Conservation (phyloP, 2,888 invertebrate species). For the Cryptus viduatorius region DNA sequence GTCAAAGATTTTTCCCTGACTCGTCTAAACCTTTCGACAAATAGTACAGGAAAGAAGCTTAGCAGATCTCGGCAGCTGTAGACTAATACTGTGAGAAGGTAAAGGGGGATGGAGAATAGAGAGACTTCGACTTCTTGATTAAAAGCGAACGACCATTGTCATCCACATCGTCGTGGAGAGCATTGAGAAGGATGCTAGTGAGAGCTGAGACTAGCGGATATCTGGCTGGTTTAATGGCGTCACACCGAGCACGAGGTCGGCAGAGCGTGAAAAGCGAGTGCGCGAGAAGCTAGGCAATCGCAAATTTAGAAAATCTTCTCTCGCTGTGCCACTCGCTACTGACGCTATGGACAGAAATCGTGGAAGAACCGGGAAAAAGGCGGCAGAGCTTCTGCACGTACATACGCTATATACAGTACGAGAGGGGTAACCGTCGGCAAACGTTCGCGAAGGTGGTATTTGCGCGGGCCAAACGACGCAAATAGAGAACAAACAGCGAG, state of each 20-base stretch:
- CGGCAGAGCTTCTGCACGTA: constrained; percentile 55
- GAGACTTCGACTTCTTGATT: constrained; percentile 67
- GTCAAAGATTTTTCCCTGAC: constrained; percentile 56
- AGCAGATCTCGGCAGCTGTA: constrained; percentile 48
- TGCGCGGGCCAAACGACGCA: constrained; percentile 84
- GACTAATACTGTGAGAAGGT: constrained; percentile 71
- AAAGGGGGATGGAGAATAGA: constrained; percentile 33
- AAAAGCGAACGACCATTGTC: constrained; percentile 70
- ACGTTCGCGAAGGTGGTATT: constrained; percentile 81
- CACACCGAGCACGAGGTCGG: constrained; percentile 64
- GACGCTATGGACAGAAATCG: constrained; percentile 36
- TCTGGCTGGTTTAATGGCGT: constrained; percentile 68
- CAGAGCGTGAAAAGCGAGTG: constrained; percentile 70
- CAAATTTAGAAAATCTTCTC: constrained; percentile 79
- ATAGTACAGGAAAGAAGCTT: constrained; percentile 44
- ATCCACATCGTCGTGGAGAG: constrained; percentile 49
- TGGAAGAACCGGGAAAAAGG: constrained; percentile 41
- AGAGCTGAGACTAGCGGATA: constrained; percentile 60
- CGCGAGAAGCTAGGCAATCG: constrained; percentile 75
- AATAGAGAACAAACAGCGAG: constrained; percentile 83
- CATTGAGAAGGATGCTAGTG: constrained; percentile 24
- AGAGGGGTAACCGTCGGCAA: constrained; percentile 59
- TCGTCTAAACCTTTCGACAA: constrained; percentile 50
- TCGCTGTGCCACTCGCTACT: constrained; percentile 45
- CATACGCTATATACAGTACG: constrained; percentile 19